Conservation (phyloP, 2,888 invertebrate species). For the Napeogenes sylphis region DNA sequence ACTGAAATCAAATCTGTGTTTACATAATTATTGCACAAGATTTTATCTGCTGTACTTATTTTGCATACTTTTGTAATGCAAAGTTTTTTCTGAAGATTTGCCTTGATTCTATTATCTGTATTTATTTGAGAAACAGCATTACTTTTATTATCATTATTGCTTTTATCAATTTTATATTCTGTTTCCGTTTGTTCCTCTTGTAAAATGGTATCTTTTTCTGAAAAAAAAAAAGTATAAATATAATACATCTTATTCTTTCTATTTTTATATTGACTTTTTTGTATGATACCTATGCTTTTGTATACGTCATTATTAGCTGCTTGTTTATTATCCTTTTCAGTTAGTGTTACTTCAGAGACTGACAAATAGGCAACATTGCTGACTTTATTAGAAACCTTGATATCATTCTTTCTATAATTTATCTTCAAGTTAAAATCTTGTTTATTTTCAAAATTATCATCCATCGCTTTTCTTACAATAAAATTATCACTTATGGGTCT, state of each 20-base stretch:
- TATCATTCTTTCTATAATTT: constrained; percentile 8
- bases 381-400: not conserved
- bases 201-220: constrained; percentile 22
- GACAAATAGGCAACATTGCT: too few species aligned
- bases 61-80: not conserved
- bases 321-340: too few species aligned
- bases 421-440: too few species aligned
- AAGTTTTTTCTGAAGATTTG: not conserved
- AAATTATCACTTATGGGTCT: constrained; percentile 54
- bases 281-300: constrained; percentile 6
- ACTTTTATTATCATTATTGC: constrained; percentile 29
- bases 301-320: not conserved
- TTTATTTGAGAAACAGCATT: not conserved
- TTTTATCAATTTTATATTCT: constrained; percentile 32
- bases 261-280: not conserved
- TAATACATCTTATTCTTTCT: not conserved
- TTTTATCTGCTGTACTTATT: not conserved
- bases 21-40: not conserved
- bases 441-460: not conserved
- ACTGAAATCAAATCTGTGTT: not conserved
- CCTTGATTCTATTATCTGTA: not conserved
- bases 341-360: too few species aligned
- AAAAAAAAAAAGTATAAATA: constrained; percentile 23
- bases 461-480: constrained; percentile 37
- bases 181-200: constrained; percentile 8